A percentile compares a stretch with the other conserved stretches of the same genome.
phyloP scores from a whole-genome alignment of 2,113 vertebrate species.

The Archilochus colubris region DNA sequence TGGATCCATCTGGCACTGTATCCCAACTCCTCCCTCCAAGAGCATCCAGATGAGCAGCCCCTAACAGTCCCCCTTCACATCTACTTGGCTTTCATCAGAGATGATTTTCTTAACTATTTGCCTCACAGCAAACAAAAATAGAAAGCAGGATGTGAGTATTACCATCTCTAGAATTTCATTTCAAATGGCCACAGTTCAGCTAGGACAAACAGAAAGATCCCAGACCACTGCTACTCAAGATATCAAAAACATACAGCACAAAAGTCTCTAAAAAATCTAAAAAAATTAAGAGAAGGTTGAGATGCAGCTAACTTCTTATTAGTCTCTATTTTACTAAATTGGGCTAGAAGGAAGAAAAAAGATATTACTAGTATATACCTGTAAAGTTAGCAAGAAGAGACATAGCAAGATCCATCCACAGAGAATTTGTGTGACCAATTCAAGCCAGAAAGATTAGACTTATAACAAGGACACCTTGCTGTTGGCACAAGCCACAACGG shows the following conservation, averaged over 20 bases:
- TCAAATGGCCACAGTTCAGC: background rate
- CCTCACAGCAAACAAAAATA: background rate
- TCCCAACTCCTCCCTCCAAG: background rate
- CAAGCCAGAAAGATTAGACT: background rate
- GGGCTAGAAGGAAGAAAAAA: rapidly evolving
- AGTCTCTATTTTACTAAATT: background rate
- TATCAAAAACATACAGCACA: background rate
- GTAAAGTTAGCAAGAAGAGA: background rate
- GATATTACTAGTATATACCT: background rate
- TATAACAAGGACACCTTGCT: background rate
- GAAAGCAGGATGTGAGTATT: background rate
- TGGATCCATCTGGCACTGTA: background rate
- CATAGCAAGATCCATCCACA: background rate
- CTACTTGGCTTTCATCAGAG: background rate
- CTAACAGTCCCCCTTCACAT: background rate
- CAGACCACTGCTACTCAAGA: background rate
- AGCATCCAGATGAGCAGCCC: background rate
- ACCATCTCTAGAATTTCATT: background rate
- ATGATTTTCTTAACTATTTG: background rate
- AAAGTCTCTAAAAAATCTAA: background rate
- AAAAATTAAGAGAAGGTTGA: background rate
- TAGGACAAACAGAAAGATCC: background rate
- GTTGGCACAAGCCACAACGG: background rate
- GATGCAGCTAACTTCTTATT: background rate
- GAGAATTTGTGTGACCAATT: background rate